Conservation (phyloP, 2,797 vertebrate species). For the Phalanger gymnotis region DNA sequence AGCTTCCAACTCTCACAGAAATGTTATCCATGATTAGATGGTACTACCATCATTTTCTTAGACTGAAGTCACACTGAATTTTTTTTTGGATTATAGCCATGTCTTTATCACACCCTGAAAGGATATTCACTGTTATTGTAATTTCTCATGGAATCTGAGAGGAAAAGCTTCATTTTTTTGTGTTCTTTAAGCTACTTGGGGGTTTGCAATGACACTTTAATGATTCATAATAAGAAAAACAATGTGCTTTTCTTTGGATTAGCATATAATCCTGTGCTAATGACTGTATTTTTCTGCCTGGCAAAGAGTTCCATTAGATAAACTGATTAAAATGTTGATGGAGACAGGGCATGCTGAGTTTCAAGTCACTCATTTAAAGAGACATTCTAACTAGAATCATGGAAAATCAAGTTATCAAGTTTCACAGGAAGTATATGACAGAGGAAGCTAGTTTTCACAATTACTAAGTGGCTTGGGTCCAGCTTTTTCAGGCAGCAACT, state of each 20-base stretch:
- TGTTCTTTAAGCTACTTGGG: constrained; percentile 10
- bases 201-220: background rate
- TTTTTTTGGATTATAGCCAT: constrained; percentile 67
- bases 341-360: background rate
- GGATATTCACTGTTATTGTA: constrained; percentile 74
- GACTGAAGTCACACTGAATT: constrained; percentile 70
- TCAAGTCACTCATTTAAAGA: background rate
- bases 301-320: constrained; percentile 19
- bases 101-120: constrained; percentile 71
- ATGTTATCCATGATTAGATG: constrained; percentile 71
- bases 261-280: background rate
- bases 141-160: constrained; percentile 61
- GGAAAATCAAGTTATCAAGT: background rate
- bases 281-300: background rate
- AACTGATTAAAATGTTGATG: background rate
- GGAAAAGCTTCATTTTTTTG: constrained; percentile 53
- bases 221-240: background rate
- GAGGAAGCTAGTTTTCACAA: background rate
- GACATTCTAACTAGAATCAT: background rate
- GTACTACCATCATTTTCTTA: constrained; percentile 65
- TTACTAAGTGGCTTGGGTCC: constrained; percentile 13
- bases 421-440: background rate
- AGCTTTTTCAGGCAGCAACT: background rate
- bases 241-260: background rate
- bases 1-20: constrained; percentile 59